phyloP scores from a whole-genome alignment of 1,140 invertebrate species.

The Drosophila trapezifrons region DNA sequence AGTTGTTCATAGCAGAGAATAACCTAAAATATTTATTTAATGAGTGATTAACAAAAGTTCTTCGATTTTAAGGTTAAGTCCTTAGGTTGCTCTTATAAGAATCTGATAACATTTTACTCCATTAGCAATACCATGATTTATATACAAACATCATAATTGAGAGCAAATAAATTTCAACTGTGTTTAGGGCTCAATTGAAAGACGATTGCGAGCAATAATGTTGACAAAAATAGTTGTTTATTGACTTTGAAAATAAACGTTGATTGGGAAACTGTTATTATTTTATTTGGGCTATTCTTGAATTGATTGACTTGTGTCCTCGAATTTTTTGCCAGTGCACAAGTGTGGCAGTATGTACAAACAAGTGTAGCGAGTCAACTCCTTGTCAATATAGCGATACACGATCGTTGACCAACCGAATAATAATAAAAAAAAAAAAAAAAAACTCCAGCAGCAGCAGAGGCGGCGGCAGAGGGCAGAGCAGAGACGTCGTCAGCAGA shows the following conservation, averaged over 20 bases:
- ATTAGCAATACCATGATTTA: neutral
- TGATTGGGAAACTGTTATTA: slow-evolving; percentile 9
- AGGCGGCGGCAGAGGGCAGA: slow-evolving; percentile 26
- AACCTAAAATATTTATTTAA: too few species aligned
- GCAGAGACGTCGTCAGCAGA: slow-evolving; percentile 21
- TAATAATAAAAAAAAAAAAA: slow-evolving; percentile 45
- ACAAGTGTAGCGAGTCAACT: slow-evolving; percentile 44
- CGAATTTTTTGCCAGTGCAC: slow-evolving; percentile 15
- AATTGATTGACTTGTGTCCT: neutral
- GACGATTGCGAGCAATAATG: slow-evolving; percentile 1
- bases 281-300: slow-evolving; percentile 4
- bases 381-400: slow-evolving; percentile 47
- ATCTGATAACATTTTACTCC: neutral
- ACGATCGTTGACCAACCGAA: slow-evolving; percentile 42
- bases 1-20: neutral
- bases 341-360: slow-evolving; percentile 16
- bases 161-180: neutral
- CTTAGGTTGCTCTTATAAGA: neutral
- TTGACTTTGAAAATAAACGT: slow-evolving; percentile 18
- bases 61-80: too few species aligned
- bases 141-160: slow-evolving; percentile 10
- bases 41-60: too few species aligned
- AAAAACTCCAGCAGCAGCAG: slow-evolving; percentile 49
- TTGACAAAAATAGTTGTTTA: slow-evolving; percentile 19
- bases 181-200: slow-evolving; percentile 8